A percentile compares a stretch with the other conserved stretches of the same genome.
Conservation (phyloP, 2,113 vertebrate species). For the Zapus hudsonius region DNA sequence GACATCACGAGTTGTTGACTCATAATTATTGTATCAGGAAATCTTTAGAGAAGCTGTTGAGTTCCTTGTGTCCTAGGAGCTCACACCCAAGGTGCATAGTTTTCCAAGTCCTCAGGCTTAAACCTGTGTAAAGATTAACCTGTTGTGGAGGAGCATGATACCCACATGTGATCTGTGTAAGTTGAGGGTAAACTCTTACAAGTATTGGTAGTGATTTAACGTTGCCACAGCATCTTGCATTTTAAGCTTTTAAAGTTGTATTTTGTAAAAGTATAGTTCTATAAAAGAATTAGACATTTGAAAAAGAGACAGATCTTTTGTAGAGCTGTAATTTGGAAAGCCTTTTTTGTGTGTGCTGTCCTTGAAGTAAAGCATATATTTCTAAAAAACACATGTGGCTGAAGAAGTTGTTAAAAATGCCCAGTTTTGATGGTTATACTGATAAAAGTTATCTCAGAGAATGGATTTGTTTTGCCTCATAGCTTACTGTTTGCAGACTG, state of each 20-base stretch:
- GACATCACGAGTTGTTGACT: too few species aligned
- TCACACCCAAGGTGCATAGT: too few species aligned
- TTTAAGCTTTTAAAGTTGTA: slow-evolving; percentile 4
- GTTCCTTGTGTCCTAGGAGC: too few species aligned
- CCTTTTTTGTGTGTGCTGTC: background rate
- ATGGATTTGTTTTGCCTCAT: slow-evolving; percentile 50
- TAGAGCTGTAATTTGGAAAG: background rate
- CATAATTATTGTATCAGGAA: too few species aligned
- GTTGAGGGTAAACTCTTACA: background rate
- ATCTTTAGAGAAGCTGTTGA: too few species aligned
- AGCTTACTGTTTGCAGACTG: slow-evolving; percentile 97
- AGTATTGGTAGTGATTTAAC: background rate
- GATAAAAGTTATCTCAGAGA: background rate
- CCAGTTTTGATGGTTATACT: background rate
- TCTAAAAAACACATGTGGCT: background rate
- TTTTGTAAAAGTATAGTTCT: slow-evolving; percentile 3
- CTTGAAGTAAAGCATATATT: background rate
- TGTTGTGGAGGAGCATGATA: too few species aligned
- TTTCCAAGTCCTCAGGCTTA: too few species aligned
- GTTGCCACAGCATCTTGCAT: background rate
- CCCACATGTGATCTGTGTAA: background rate
- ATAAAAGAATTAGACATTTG: background rate
- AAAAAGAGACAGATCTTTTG: background rate
- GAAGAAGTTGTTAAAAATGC: background rate
- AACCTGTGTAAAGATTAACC: too few species aligned